Evolutionary conservation across 2,888 invertebrate species (phyloP), one percentile per base, ranked within the genome.

Genomic region (Epiblema foenella): DNA sequence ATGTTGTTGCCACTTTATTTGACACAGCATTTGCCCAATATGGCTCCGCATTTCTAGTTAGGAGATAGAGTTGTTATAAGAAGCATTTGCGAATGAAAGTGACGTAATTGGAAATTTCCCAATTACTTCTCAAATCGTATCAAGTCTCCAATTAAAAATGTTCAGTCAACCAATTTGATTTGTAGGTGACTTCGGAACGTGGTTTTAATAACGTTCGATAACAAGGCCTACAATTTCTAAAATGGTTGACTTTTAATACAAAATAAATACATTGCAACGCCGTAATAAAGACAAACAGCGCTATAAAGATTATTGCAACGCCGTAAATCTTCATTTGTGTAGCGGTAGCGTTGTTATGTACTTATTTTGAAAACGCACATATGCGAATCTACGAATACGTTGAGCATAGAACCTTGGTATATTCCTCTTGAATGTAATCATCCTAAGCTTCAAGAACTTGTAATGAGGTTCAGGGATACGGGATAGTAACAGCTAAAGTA

Each of bases 81-180:
- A 33, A 33, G n/a, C 15, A 46, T 1, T 46, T n/a, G 3, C 3
- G 18, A 51, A 51, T 51, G 29, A 9, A 33, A n/a, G 5, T 29
- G 33, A n/a, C n/a, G 1, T n/a, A 49, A n/a, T 5, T 12, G 15
- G 9, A 49, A 37, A 39, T n/a, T 54, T 64, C n/a, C 8, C 15
- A 64, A 54, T n/a, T 24, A 54, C 24, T 29, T 54, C 63, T 51
- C 54, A 39, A 64, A 64, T 64, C 20, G 64, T 54, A 54, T 54
- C 64, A 64, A 64, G 64, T 64, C 64, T 64, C n/a, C 37, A 20
- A 33, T 18, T 18, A 20, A 15, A 29, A 9, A 8, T 33, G 2
- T n/a, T 9, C 12, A n/a, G 51, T 54, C 54, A 51, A 64, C 52
- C 37, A 20, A 39, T 64, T 64, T 39, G 52, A 60, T 51, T 17